Evolutionary conservation across 2,113 vertebrate genomes (phyloP).

Genomic region (Oreochromis tanganicae): DNA sequence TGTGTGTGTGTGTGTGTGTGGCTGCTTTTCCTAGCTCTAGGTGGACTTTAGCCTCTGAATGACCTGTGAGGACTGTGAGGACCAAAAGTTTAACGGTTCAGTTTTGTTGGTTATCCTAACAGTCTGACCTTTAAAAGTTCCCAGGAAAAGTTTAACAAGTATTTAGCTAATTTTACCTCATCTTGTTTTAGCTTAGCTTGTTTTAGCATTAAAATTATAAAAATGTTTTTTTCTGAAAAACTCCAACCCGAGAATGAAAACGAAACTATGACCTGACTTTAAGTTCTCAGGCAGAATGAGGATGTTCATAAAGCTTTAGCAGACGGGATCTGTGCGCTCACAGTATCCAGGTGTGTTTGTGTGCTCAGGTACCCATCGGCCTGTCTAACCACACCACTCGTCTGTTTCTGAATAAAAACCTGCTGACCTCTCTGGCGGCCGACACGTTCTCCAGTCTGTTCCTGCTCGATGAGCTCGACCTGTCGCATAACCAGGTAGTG

Average conservation of each 20-base stretch:
- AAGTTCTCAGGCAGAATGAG: not conserved
- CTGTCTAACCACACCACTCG: constrained; percentile 77
- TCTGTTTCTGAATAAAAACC: constrained; percentile 83
- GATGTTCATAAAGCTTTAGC: not conserved
- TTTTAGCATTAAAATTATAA: not conserved
- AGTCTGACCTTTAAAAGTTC: not conserved
- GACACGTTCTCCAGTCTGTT: constrained; percentile 76
- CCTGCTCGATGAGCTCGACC: constrained; percentile 30
- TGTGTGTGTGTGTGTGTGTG: not conserved
- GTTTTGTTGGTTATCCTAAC: not conserved
- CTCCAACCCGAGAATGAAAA: not conserved
- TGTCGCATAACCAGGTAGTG: constrained; percentile 47
- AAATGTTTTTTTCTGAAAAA: not conserved
- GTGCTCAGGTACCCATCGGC: constrained; percentile 11
- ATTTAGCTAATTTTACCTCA: not conserved
- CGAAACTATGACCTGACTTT: not conserved
- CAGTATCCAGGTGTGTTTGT: not conserved
- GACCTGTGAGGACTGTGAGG: not conserved
- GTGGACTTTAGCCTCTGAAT: not conserved
- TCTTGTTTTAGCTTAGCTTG: not conserved
- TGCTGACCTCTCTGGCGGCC: constrained; percentile 71
- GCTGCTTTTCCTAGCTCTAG: not conserved
- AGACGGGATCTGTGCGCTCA: not conserved
- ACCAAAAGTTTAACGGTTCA: not conserved
- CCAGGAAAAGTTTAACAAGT: not conserved